A percentile compares a stretch with the other conserved stretches of the same genome.
Conservation (phyloP, 2,888 invertebrate genomes). For the Marronus borbonicus region DNA sequence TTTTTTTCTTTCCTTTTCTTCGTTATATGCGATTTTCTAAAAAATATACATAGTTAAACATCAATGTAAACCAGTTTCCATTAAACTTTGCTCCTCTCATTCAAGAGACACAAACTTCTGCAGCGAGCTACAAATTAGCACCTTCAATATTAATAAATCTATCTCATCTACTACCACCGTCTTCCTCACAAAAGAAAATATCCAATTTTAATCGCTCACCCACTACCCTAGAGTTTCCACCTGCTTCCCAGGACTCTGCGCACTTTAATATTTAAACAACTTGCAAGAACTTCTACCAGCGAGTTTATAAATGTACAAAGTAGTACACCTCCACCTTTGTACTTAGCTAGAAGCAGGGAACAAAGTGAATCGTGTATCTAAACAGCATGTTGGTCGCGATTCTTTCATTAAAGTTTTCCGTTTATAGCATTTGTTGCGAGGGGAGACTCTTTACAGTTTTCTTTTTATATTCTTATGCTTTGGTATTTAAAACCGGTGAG, state of each 20-base stretch:
- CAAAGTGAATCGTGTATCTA: background rate
- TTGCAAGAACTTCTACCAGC: background rate
- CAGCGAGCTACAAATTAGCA: too few species aligned
- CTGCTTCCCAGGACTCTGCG: background rate
- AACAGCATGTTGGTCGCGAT: background rate
- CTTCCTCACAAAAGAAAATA: background rate
- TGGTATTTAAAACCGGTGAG: too few species aligned
- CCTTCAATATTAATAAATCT: background rate
- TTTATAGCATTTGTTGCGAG: too few species aligned
- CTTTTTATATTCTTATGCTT: too few species aligned
- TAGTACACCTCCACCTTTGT: background rate
- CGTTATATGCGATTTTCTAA: too few species aligned
- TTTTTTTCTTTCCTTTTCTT: too few species aligned
- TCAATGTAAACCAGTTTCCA: too few species aligned
- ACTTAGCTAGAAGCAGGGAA: background rate
- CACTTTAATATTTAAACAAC: background rate
- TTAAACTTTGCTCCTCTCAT: too few species aligned
- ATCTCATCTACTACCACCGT: background rate
- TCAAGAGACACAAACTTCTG: background rate
- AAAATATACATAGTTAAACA: too few species aligned
- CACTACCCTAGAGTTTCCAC: background rate
- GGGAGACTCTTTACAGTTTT: too few species aligned
- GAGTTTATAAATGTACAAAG: background rate
- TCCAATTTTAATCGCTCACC: background rate
- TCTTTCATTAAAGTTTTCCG: background rate